These are phyloP conservation scores for Anthoptus insignis DNA, from an alignment of 2,888 invertebrate species.

Conservation along the genomic window DNA sequence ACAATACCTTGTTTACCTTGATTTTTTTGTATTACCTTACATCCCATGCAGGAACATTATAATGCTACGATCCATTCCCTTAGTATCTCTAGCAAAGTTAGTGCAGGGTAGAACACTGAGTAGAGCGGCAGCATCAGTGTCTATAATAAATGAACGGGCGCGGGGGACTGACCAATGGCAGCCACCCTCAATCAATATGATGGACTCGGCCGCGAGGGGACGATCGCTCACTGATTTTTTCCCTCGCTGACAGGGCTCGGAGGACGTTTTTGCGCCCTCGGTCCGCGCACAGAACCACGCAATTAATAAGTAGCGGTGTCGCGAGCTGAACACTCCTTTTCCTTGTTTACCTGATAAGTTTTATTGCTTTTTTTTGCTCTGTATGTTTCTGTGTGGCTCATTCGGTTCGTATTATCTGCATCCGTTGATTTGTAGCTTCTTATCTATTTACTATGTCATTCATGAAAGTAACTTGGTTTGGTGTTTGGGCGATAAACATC, in stretches of 20 bases:
- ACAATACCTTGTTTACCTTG: too few relatives aligned
- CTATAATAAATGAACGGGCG: conserved; percentile 88
- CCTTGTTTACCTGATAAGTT: conserved; percentile 64
- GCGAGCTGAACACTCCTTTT: conserved; percentile 68
- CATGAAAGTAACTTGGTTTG: too few relatives aligned
- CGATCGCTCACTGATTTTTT: conserved; percentile 88
- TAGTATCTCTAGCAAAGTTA: not conserved
- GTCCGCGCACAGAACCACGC: conserved; percentile 73
- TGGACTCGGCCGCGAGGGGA: conserved; percentile 87
- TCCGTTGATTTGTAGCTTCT: too few relatives aligned
- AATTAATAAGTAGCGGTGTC: conserved; percentile 73
- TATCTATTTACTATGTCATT: too few relatives aligned
- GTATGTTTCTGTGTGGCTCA: conserved; percentile 1
- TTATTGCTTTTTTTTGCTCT: conserved; percentile 53
- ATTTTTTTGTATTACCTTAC: too few relatives aligned
- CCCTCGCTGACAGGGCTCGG: conserved; percentile 85
- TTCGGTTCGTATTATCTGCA: not conserved
- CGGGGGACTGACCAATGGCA: conserved; percentile 85
- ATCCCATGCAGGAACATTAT: too few relatives aligned
- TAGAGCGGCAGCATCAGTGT: conserved; percentile 78
- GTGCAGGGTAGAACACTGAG: conserved; percentile 41
- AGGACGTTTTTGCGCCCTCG: conserved; percentile 85
- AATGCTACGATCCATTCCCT: too few relatives aligned
- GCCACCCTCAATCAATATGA: conserved; percentile 88
- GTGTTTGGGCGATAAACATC: too few relatives aligned